A percentile compares a stretch with the other conserved stretches of the same genome.
Evolutionary conservation across 2,113 vertebrate genomes (phyloP).

Genomic region (Gallinago undulata): DNA sequence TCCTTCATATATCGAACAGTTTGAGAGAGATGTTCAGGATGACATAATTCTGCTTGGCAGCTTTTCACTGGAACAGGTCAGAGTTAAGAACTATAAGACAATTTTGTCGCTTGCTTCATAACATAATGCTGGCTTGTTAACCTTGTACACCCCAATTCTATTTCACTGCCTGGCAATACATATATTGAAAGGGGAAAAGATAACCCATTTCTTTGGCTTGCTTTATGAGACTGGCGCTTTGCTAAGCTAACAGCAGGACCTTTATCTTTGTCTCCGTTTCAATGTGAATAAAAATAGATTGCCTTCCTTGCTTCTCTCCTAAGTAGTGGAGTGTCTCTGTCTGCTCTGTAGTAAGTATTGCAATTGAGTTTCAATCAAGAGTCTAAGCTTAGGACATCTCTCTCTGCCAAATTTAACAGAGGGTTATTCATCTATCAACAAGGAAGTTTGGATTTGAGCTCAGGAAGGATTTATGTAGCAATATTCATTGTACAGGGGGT

Average conservation of each 20-base stretch:
- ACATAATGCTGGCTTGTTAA: conserved; percentile 72
- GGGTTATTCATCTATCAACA: conserved; percentile 19
- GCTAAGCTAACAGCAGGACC: background rate
- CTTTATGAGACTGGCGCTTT: conserved; percentile 16
- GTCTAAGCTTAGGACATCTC: conserved; percentile 27
- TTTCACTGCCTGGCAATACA: background rate
- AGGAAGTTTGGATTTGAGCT: background rate
- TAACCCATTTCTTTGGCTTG: background rate
- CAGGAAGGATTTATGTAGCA: background rate
- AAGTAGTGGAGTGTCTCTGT: background rate
- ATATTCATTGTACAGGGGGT: background rate
- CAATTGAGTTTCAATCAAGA: conserved; percentile 55
- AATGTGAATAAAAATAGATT: conserved; percentile 44
- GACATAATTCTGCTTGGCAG: conserved; percentile 87
- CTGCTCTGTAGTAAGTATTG: background rate
- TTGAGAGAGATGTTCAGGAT: conserved; percentile 81
- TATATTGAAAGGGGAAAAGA: background rate
- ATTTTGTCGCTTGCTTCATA: conserved; percentile 78
- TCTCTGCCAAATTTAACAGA: conserved; percentile 31
- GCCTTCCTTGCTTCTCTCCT: background rate
- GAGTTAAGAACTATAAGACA: conserved; percentile 78
- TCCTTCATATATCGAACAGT: conserved; percentile 79
- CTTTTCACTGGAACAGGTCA: conserved; percentile 89
- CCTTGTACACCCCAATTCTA: conserved; percentile 71
- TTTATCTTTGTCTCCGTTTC: conserved; percentile 48